These are phyloP conservation scores for Epistrophe eligans DNA, from an alignment of 2,888 invertebrate genomes.

Conservation along the genomic window DNA sequence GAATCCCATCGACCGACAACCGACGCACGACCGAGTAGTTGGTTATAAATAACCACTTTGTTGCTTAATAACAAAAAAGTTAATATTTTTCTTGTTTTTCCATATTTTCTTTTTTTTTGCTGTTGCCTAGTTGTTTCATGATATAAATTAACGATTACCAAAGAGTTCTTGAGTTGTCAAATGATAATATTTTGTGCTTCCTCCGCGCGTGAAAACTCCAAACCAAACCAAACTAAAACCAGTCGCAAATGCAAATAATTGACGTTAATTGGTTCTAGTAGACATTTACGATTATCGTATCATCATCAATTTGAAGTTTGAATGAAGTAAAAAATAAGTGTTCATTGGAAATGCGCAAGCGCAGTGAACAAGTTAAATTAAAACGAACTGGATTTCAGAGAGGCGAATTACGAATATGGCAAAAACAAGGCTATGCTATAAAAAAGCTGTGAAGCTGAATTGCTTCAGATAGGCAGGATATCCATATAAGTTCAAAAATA, in stretches of 20 bases:
- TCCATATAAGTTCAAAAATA: constrained; percentile 18
- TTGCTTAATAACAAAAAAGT: constrained; percentile 38
- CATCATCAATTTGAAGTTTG: constrained; percentile 35
- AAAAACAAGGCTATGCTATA: constrained; percentile 30
- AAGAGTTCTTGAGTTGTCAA: constrained; percentile 33
- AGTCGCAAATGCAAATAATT: constrained; percentile 10
- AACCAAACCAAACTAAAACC: neutral
- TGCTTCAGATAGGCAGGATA: constrained; percentile 14
- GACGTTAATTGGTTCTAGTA: constrained; percentile 38
- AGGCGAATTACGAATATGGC: constrained; percentile 17
- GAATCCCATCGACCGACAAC: constrained; percentile 40
- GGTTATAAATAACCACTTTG: constrained; percentile 36
- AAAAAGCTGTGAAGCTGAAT: constrained; percentile 5
- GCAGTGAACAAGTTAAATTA: neutral
- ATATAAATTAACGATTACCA: constrained; percentile 38
- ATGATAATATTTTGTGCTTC: neutral
- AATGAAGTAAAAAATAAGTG: constrained; percentile 16
- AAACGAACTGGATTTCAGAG: constrained; percentile 29
- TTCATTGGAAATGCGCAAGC: neutral
- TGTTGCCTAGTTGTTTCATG: constrained; percentile 6
- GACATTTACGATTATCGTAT: constrained; percentile 31
- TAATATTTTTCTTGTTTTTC: too few relatives aligned
- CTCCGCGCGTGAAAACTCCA: neutral
- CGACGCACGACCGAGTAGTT: too few relatives aligned
- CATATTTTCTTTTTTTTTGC: too few relatives aligned